Percentiles rank a stretch among this genome's conserved stretches.
Conservation (phyloP, 2,113 vertebrate species). For the Probosciger aterrimus region DNA sequence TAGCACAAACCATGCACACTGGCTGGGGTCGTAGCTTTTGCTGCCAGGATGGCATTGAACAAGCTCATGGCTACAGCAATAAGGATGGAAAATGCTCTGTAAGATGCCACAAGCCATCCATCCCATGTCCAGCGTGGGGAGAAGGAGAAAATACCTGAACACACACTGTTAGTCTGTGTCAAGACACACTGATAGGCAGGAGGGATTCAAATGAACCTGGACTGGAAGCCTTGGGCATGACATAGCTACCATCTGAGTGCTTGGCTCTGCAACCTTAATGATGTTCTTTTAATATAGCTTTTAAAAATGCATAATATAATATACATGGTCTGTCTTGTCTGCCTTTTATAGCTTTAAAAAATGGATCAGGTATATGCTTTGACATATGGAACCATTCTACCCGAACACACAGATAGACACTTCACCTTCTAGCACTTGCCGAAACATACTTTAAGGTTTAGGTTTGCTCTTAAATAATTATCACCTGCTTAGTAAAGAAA, state of each 20-base stretch:
- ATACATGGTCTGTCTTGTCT: conserved; percentile 28
- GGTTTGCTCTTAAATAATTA: background rate
- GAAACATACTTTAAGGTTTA: background rate
- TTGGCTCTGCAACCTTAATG: conserved; percentile 48
- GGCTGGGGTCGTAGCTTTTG: background rate
- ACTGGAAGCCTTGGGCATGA: conserved; percentile 18
- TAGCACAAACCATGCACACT: background rate
- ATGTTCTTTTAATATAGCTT: conserved; percentile 59
- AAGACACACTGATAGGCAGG: background rate
- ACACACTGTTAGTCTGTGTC: background rate
- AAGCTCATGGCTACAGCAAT: background rate
- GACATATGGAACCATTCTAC: background rate
- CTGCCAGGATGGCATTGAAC: background rate
- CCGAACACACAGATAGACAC: background rate
- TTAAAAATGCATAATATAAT: conserved; percentile 52
- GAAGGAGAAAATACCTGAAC: background rate
- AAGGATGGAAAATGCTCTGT: background rate
- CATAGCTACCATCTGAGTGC: conserved; percentile 21
- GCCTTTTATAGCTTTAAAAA: conserved; percentile 36
- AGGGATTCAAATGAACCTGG: background rate
- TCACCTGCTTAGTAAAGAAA: background rate
- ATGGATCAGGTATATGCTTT: background rate
- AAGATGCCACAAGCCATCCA: background rate
- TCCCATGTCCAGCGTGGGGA: background rate
- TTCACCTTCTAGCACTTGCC: background rate